Percentiles rank a stretch among this genome's conserved stretches.
Evolutionary conservation across 1,140 invertebrate genomes (phyloP).

Genomic region (Neelides sp.): DNA sequence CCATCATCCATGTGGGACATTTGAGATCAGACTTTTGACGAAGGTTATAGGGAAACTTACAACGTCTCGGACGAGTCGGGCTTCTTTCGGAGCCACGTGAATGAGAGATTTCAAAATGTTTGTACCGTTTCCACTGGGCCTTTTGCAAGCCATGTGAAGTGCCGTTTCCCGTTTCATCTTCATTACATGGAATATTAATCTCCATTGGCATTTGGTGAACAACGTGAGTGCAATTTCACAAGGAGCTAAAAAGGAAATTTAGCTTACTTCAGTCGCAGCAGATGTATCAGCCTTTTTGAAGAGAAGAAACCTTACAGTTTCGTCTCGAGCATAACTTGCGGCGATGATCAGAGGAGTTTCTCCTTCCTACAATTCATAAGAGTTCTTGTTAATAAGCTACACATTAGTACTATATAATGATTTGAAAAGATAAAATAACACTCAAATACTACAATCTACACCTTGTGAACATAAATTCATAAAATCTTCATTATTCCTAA

Average conservation of each 20-base stretch:
- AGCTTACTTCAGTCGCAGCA: constrained; percentile 78
- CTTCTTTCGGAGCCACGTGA: constrained; percentile 72
- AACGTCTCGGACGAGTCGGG: constrained; percentile 65
- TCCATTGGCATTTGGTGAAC: not conserved
- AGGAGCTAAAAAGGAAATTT: not conserved
- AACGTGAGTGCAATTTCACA: not conserved
- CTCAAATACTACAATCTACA: too few species aligned
- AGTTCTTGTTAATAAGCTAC: too few species aligned
- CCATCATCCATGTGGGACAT: constrained; percentile 12
- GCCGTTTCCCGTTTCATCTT: constrained; percentile 62
- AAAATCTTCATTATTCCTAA: too few species aligned
- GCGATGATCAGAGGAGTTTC: constrained; percentile 86
- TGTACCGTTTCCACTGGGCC: constrained; percentile 79
- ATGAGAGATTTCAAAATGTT: constrained; percentile 70
- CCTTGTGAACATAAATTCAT: too few species aligned
- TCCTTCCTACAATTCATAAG: too few species aligned
- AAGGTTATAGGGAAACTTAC: constrained; percentile 46
- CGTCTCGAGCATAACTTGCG: constrained; percentile 83
- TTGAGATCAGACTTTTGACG: constrained; percentile 1
- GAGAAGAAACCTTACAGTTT: constrained; percentile 80
- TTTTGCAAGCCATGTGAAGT: constrained; percentile 76
- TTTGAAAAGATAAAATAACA: too few species aligned
- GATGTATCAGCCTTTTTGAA: constrained; percentile 81
- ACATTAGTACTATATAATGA: too few species aligned
- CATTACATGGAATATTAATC: too few species aligned